Evolutionary conservation across 2,797 vertebrate species (phyloP).

Genomic region (Artibeus jamaicensis): DNA sequence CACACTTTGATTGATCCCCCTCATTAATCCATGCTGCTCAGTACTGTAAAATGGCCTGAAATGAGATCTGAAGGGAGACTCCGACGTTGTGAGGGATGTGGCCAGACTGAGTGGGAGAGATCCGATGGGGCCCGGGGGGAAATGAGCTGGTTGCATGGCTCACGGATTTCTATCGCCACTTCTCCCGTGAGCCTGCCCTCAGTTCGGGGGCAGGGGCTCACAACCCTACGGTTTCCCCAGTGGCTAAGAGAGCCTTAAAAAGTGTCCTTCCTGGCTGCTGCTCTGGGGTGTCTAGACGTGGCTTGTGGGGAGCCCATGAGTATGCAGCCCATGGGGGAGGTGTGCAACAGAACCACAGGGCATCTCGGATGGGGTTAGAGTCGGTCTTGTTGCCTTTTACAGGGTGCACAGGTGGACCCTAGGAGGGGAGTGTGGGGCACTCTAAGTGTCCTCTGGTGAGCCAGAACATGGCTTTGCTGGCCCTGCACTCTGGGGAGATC

Average conservation of each 20-base stretch:
- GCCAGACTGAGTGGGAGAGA: not conserved
- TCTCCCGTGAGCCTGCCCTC: not conserved
- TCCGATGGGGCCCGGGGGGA: not conserved
- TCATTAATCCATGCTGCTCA: constrained; percentile 37
- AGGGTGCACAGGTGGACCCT: not conserved
- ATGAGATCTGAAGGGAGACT: constrained; percentile 46
- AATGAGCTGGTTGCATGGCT: constrained; percentile 35
- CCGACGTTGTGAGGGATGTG: constrained; percentile 51
- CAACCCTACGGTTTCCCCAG: not conserved
- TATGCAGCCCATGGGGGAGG: too few relatives aligned
- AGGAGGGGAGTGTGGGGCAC: not conserved
- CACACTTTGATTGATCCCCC: constrained; percentile 12
- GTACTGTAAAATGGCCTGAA: constrained; percentile 33
- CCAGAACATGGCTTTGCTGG: not conserved
- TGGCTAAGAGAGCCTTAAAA: not conserved
- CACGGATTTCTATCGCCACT: not conserved
- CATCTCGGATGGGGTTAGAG: too few relatives aligned
- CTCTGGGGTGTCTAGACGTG: not conserved
- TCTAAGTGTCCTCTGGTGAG: not conserved
- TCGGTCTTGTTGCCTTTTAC: not conserved
- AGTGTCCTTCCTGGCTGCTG: not conserved
- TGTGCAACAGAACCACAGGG: not conserved
- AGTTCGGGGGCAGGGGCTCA: not conserved
- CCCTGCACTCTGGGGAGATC: fast-evolving
- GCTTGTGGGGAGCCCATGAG: too few relatives aligned